Evolutionary conservation across 1,140 invertebrate species (phyloP), one percentile per base, ranked within the genome.

Genomic region (Pantala flavescens): DNA sequence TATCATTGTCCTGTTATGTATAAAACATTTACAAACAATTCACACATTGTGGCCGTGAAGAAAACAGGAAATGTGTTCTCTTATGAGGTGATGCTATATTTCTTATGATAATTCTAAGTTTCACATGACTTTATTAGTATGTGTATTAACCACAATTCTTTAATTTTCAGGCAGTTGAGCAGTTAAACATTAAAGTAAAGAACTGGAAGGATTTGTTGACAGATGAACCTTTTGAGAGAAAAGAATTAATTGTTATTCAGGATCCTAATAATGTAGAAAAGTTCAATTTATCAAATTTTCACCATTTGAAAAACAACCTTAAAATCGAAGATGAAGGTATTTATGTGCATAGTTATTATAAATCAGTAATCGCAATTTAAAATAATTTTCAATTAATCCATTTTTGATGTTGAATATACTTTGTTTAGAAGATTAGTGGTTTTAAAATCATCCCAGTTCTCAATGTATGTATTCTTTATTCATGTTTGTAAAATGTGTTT

Each of bases 221-320:
- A 78, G 97, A 99, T 84, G 88, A 92, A 78, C 89, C 94, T 14
- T 99, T 99, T 82, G 85, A 87, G n/a, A 87, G 94, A 77, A 91
- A 89, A 80, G 97, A 99, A 82, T 89, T 99, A 11, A 97, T 99
- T 73, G 93, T 90, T 0, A 89, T 99, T 80, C 98, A 97, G 82
- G 93, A 99, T 84, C 97, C 98, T 11, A 89, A 87, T 70, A 88
- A 98, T 84, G 86, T 97, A 36, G 87, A 89, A 16, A 99, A 99
- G 84, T 99, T 98, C 80, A 98, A 99, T 85, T 89, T 99, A 73
- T 91, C 93, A 0, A 88, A 86, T 7, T 99, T 98, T 84, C 91
- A 98, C 88, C 96, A 99, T 83, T 86, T 99, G n/a, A 95, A 96
- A 81, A 93, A 98, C 79, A 95, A 96, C 82, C 84, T 98, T n/a